These are phyloP conservation scores for Etheostoma cragini DNA, from an alignment of 2,113 vertebrate genomes.

Conservation along the genomic window DNA sequence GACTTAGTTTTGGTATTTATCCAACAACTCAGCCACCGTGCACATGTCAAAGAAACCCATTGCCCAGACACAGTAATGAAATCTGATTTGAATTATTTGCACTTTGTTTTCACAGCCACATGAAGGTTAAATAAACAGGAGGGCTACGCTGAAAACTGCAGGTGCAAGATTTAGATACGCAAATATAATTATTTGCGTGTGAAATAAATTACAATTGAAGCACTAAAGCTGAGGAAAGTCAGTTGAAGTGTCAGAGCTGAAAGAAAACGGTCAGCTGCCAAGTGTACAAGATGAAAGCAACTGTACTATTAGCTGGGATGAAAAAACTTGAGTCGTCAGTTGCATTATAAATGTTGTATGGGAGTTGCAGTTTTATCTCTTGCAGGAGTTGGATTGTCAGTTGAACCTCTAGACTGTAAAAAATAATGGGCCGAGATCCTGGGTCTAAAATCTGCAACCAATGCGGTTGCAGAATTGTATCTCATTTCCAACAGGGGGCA, in stretches of 20 bases:
- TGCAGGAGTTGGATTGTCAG: neutral
- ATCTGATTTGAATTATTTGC: neutral
- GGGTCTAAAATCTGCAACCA: too few species aligned
- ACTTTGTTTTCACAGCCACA: neutral
- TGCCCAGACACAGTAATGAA: conserved; percentile 1
- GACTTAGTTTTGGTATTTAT: neutral
- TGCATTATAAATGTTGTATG: neutral
- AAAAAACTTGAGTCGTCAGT: neutral
- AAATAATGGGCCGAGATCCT: too few species aligned
- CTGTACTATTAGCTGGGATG: neutral
- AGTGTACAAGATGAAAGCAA: neutral
- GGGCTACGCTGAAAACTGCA: neutral
- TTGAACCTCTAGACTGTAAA: neutral
- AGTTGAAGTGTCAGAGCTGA: neutral
- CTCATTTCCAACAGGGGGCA: too few species aligned
- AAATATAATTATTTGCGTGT: neutral
- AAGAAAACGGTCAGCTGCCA: neutral
- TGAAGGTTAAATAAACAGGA: neutral
- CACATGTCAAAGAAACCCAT: neutral
- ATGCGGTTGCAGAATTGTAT: too few species aligned
- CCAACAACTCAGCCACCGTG: neutral
- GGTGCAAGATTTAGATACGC: neutral
- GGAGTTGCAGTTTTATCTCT: neutral
- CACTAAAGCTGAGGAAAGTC: neutral
- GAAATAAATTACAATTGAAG: neutral